These are phyloP conservation scores for Rhynchomys soricoides DNA, from an alignment of 2,113 vertebrate genomes.

Conservation along the genomic window DNA sequence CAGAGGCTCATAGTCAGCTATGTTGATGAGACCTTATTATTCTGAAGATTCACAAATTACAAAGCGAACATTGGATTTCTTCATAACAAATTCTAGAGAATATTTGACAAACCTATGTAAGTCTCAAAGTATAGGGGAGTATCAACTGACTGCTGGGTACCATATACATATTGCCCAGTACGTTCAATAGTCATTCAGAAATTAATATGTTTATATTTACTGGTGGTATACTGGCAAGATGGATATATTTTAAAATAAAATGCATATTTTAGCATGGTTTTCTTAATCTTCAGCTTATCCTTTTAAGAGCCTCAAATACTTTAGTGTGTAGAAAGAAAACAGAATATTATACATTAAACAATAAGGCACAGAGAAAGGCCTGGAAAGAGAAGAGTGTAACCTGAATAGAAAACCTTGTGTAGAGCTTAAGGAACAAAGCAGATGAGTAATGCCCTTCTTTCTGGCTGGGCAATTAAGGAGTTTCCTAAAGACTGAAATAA, in stretches of 20 bases:
- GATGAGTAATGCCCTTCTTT: not conserved
- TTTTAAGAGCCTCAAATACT: not conserved
- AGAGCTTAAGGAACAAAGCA: slow-evolving; percentile 7
- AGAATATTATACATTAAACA: slow-evolving; percentile 26
- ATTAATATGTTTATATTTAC: not conserved
- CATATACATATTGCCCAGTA: not conserved
- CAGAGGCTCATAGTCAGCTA: slow-evolving; percentile 8
- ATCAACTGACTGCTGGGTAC: not conserved
- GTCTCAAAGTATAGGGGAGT: not conserved
- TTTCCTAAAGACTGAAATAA: slow-evolving; percentile 1
- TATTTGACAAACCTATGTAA: not conserved
- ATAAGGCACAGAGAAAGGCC: not conserved
- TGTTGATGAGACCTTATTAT: not conserved
- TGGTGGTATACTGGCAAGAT: not conserved
- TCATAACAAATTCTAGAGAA: not conserved
- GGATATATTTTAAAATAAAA: slow-evolving; percentile 8
- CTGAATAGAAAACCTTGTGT: not conserved
- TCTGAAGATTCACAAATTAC: not conserved
- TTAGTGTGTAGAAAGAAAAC: not conserved
- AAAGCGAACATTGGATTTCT: not conserved
- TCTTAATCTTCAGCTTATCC: slow-evolving; percentile 3
- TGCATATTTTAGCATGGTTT: not conserved
- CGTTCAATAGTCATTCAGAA: slow-evolving; percentile 37
- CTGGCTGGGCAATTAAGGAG: not conserved
- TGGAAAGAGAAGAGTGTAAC: not conserved